Evolutionary conservation across 2,797 vertebrate genomes (phyloP).

Genomic region (Rhinatrema bivittatum): DNA sequence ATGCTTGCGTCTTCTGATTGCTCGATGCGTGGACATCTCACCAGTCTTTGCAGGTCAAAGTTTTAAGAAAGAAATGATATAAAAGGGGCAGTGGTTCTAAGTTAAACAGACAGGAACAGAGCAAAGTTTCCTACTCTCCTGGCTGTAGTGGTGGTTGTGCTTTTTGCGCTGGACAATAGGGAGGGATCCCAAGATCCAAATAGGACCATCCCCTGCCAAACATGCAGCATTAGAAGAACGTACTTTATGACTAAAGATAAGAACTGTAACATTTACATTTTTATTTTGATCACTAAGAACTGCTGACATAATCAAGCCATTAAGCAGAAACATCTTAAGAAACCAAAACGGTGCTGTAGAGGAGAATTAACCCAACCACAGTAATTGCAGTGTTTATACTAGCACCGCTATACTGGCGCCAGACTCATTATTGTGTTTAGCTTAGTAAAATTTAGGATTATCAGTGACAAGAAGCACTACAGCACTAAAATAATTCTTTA

Average conservation of each 20-base stretch:
- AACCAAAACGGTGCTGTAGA: background rate
- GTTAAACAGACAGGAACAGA: conserved; percentile 10
- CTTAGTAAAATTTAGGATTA: too few species aligned
- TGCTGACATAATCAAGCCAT: background rate
- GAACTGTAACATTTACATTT: background rate
- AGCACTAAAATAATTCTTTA: too few species aligned
- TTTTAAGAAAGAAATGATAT: background rate
- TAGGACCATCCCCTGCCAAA: background rate
- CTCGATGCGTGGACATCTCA: too few species aligned
- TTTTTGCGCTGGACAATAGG: conserved; percentile 1
- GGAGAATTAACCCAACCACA: background rate
- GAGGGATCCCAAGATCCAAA: background rate
- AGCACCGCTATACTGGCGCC: too few species aligned
- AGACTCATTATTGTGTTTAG: too few species aligned
- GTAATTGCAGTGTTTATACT: background rate
- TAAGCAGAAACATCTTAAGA: background rate
- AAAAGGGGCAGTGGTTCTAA: background rate
- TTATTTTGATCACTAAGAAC: conserved; percentile 1
- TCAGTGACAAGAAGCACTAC: too few species aligned
- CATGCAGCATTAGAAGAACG: background rate
- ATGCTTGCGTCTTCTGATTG: too few species aligned
- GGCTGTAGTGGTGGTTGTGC: background rate
- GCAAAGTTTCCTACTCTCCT: background rate
- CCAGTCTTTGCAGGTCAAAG: too few species aligned
- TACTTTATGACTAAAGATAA: background rate